A percentile compares a stretch with the other conserved stretches of the same genome.
These are phyloP conservation scores for Pristionchus entomophagus DNA, from an alignment of 2,888 invertebrate genomes.

Conservation along the genomic window DNA sequence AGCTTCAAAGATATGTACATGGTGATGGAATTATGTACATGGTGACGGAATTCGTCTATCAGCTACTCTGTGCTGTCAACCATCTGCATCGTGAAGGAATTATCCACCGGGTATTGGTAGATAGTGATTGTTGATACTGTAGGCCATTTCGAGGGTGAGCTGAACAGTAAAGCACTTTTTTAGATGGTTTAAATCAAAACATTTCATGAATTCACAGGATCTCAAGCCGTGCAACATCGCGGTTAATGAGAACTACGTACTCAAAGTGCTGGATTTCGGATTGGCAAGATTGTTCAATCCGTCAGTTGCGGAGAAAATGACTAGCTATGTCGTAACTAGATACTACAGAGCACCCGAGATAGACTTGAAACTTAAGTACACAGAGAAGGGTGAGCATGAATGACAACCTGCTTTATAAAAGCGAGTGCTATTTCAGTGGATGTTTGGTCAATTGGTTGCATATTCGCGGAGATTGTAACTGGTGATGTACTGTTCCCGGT, in stretches of 20 bases:
- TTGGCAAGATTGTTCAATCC: neutral
- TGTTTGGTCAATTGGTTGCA: no score
- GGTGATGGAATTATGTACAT: neutral
- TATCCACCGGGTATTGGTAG: neutral
- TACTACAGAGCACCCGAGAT: slow-evolving; percentile 15
- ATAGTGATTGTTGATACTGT: neutral
- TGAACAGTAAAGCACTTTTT: no score
- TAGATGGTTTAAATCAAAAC: no score
- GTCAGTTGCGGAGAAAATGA: neutral
- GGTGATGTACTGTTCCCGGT: no score
- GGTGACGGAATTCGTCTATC: neutral
- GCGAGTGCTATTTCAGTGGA: no score
- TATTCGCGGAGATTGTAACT: no score
- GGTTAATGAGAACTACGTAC: neutral
- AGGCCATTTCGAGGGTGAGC: no score
- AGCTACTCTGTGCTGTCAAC: neutral
- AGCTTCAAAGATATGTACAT: neutral
- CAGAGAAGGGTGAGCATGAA: neutral
- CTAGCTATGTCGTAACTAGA: neutral
- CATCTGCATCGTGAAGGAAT: neutral
- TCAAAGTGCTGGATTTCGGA: slow-evolving; percentile 5
- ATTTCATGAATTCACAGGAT: no score
- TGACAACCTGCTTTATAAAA: no score
- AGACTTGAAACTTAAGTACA: neutral
- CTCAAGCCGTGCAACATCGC: neutral